These are phyloP conservation scores for Lepidochrysops patricia DNA, from an alignment of 2,888 invertebrate genomes.

Conservation along the genomic window DNA sequence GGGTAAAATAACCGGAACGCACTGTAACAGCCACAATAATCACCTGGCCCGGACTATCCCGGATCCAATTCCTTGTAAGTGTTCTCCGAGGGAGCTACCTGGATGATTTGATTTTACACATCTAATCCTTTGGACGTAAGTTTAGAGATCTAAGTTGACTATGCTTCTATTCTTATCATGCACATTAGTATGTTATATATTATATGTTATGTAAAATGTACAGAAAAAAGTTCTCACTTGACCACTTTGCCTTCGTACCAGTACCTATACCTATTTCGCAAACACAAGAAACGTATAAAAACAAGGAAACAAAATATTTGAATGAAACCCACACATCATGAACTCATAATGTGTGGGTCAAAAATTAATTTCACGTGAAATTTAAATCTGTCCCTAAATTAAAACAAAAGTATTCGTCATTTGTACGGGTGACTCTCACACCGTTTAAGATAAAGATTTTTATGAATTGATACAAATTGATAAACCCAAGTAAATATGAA, in stretches of 20 bases:
- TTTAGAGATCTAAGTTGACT: neutral
- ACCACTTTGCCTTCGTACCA: too few species aligned
- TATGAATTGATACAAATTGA: neutral
- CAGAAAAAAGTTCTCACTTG: too few species aligned
- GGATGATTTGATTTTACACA: neutral
- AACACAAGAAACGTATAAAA: neutral
- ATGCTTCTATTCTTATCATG: too few species aligned
- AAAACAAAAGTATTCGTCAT: constrained; percentile 26
- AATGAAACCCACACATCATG: neutral
- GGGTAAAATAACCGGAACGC: too few species aligned
- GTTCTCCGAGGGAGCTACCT: neutral
- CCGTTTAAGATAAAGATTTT: neutral
- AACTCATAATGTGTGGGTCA: constrained; percentile 18
- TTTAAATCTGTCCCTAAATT: constrained; percentile 41
- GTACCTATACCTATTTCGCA: too few species aligned
- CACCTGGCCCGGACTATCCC: neutral
- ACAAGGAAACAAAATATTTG: neutral
- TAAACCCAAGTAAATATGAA: neutral
- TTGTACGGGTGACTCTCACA: constrained; percentile 6
- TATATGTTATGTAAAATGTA: too few species aligned
- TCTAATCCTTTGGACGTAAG: neutral
- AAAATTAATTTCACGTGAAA: constrained; percentile 45
- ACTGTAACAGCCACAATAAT: neutral
- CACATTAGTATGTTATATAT: too few species aligned
- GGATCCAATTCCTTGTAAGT: neutral